Conservation (phyloP, 2,797 vertebrate species). For the Hafferia zeledoni region DNA sequence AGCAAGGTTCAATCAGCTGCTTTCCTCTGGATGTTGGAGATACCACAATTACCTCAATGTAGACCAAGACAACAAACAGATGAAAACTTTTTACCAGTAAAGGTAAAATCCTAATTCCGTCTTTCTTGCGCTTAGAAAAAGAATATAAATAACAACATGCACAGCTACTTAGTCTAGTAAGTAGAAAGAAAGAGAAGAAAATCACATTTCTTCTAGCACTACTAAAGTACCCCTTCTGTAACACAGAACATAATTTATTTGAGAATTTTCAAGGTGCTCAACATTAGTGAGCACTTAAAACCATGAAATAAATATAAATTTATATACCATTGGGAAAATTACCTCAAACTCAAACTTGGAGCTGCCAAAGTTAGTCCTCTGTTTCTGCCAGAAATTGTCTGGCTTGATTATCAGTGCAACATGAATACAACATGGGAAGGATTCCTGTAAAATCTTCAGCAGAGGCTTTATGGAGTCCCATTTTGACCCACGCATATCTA, state of each 20-base stretch:
- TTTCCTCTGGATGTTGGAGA: not conserved
- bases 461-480: constrained; percentile 99
- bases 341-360: constrained; percentile 99
- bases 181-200: not conserved
- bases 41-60: not conserved
- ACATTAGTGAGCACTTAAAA: not conserved
- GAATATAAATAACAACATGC: not conserved
- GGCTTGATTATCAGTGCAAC: constrained; percentile 96
- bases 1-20: not conserved
- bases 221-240: not conserved
- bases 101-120: not conserved
- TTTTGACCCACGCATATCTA: constrained; percentile 99
- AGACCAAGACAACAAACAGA: not conserved
- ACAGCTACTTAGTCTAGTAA: not conserved
- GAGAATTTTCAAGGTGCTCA: not conserved
- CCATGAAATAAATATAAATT: not conserved
- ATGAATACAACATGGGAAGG: constrained; percentile 89
- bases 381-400: constrained; percentile 99
- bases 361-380: constrained; percentile 98
- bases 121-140: not conserved
- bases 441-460: constrained; percentile 97
- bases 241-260: not conserved
- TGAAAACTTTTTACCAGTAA: not conserved
- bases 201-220: not conserved
- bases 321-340: not conserved